Percentiles rank a stretch among this genome's conserved stretches.
phyloP scores from a whole-genome alignment of 2,797 vertebrate genomes.

The Echiichthys vipera region DNA sequence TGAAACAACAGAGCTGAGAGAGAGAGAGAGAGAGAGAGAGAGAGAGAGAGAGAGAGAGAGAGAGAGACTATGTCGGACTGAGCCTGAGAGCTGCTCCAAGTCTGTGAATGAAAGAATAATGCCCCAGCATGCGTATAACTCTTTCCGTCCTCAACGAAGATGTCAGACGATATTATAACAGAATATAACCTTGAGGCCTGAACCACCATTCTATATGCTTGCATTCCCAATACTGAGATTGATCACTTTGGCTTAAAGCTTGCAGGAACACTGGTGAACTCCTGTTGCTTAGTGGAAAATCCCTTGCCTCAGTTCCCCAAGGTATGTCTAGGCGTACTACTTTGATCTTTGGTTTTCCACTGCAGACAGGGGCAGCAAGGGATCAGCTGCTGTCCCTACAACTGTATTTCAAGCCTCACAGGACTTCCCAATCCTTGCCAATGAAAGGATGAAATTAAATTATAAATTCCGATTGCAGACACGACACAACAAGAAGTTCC shows the following conservation, averaged over 20 bases:
- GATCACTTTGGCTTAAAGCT: conserved; percentile 42
- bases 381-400: conserved; percentile 11
- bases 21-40: conserved; percentile 4
- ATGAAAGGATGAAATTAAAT: conserved; percentile 17
- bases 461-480: conserved; percentile 1
- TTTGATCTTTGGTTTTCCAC: conserved; percentile 47
- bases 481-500: neutral
- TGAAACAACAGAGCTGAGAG: conserved; percentile 13
- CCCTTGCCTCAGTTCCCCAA: conserved; percentile 41
- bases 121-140: neutral
- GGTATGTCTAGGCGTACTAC: conserved; percentile 17
- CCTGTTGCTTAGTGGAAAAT: conserved; percentile 61
- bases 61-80: conserved; percentile 14
- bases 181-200: conserved; percentile 33
- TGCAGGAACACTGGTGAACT: conserved; percentile 45
- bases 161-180: conserved; percentile 26
- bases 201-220: conserved; percentile 15
- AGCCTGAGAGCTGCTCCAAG: conserved; percentile 18
- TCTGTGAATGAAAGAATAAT: conserved; percentile 17
- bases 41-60: conserved; percentile 1
- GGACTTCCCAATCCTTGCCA: neutral
- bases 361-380: conserved; percentile 22
- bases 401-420: conserved; percentile 5
- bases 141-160: conserved; percentile 35
- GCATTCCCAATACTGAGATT: conserved; percentile 31